phyloP scores from a whole-genome alignment of 2,888 invertebrate species.

The Petrolisthes manimaculis region DNA sequence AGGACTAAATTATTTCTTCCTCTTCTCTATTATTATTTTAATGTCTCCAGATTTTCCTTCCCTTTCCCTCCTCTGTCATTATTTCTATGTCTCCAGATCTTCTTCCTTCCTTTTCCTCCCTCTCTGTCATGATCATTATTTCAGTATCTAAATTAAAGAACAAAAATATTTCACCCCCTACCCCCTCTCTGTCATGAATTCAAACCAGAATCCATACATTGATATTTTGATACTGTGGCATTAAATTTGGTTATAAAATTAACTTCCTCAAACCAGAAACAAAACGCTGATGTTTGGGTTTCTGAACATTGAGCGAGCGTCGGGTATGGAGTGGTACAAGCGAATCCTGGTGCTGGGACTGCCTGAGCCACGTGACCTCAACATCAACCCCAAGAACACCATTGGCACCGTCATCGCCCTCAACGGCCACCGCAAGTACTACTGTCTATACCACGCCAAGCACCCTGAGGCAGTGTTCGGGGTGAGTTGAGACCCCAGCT shows the following conservation, averaged over 20 bases:
- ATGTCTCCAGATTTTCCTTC: neutral
- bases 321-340: conserved; percentile 88
- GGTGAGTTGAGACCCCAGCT: conserved; percentile 19
- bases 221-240: neutral
- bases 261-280: conserved; percentile 77
- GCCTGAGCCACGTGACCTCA: conserved; percentile 83
- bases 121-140: conserved; percentile 16
- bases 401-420: conserved; percentile 90
- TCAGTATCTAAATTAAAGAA: too few relatives aligned
- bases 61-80: neutral
- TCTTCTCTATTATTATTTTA: neutral
- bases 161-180: neutral
- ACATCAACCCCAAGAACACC: conserved; percentile 96
- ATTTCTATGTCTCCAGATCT: neutral
- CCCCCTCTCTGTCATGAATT: neutral
- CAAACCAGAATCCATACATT: neutral
- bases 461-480: conserved; percentile 78
- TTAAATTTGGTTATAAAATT: neutral
- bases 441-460: conserved; percentile 98
- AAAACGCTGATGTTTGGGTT: conserved; percentile 96
- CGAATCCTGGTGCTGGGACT: conserved; percentile 89
- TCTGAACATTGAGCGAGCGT: conserved; percentile 85
- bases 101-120: neutral
- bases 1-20: neutral
- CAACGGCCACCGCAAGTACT: conserved; percentile 97